Evolutionary conservation across 2,113 vertebrate genomes (phyloP), one percentile per base, ranked within the genome.

Genomic region (Maccullochella peelii): DNA sequence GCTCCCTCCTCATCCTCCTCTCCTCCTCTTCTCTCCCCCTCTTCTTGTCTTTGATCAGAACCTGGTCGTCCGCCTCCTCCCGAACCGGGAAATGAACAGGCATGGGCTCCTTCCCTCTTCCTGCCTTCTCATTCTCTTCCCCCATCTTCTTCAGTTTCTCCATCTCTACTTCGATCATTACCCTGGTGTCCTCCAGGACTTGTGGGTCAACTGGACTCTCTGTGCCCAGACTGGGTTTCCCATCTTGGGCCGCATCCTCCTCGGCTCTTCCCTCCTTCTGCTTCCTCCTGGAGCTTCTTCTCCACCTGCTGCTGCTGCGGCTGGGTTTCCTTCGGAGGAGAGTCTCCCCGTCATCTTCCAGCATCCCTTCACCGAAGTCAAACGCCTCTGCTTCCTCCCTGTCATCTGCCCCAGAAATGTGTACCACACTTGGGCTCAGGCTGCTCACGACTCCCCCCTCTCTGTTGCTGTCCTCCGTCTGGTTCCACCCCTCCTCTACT

Each of bases 281-380:
- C 86, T 88, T 92, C 83, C 89, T 95, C 88, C 86, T 92, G 67
- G 90, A 93, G 89, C 93, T 93, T 27, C 92, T 92, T 8, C 93
- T 96, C 95, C 95, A 95, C 80, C 92, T 89, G 74, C 85, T 90
- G 86, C 95, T 95, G 62, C 80, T 73, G 2, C 92, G 91, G 81
- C 86, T 85, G 6, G 95, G 90, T 21, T 93, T 94, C 77, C 89
- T 92, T 52, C 72, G 58, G 63, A 95, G 90, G 21, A 94, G 91
- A 8, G 82, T 92, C 74, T 95, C 91, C 0, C 92, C 94, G 0
- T 96, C 95, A 0, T 95, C 94, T 15, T 94, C 95, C 79, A 93
- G 85, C 87, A 88, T 58, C 18, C 93, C 95, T 58, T 91, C 87
- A 2, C 86, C 83, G 54, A 92, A 91, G 66, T 92, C 84, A 36